Conservation (phyloP, 1,140 invertebrate species). For the Polypedilum pembai region DNA sequence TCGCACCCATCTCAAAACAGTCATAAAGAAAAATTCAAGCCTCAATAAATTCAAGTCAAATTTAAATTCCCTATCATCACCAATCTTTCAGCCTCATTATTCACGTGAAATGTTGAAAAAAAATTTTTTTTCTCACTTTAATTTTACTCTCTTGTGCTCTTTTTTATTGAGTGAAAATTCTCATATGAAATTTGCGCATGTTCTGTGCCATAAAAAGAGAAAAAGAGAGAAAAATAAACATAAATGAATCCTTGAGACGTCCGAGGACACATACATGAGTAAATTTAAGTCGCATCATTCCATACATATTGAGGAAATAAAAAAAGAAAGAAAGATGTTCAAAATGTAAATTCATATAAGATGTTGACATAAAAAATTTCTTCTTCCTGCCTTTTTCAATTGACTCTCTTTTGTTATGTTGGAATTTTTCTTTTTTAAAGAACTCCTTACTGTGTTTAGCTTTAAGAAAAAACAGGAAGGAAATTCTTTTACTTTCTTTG, state of each 20-base stretch:
- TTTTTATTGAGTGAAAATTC: neutral
- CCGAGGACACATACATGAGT: neutral
- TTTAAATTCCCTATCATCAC: no score
- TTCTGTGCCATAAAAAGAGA: conserved; percentile 12
- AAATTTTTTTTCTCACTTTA: no score
- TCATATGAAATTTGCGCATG: neutral
- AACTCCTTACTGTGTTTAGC: neutral
- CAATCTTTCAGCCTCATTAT: no score
- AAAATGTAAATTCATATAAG: conserved; percentile 5
- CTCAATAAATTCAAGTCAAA: no score
- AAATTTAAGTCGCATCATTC: neutral
- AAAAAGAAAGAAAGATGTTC: neutral
- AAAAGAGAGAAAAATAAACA: neutral
- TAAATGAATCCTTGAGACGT: conserved; percentile 5
- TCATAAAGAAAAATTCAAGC: no score
- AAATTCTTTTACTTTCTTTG: no score
- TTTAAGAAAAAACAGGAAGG: neutral
- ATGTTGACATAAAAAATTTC: neutral
- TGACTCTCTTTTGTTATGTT: no score
- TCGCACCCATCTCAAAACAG: no score
- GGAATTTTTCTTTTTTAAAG: no score
- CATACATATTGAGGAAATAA: no score
- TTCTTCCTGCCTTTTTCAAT: neutral
- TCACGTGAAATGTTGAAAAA: no score
- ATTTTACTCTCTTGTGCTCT: neutral